Percentiles rank a stretch among this genome's conserved stretches.
Conservation (phyloP, 2,797 vertebrate species). For the Champsocephalus gunnari region DNA sequence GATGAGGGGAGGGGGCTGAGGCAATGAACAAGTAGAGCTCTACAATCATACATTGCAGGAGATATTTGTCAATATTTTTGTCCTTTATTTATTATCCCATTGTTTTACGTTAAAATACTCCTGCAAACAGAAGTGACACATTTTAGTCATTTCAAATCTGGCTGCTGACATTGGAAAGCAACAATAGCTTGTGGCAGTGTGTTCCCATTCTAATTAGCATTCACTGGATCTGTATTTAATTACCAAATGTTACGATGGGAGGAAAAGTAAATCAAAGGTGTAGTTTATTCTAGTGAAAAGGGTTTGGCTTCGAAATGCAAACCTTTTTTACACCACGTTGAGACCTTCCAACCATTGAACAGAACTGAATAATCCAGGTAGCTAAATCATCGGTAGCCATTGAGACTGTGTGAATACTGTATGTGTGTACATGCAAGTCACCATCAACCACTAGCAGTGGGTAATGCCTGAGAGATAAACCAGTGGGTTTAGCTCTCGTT, state of each 20-base stretch:
- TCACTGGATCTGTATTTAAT: slow-evolving; percentile 53
- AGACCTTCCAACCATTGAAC: slow-evolving; percentile 20
- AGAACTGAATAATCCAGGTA: slow-evolving; percentile 28
- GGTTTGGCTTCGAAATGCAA: slow-evolving; percentile 16
- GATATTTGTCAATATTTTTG: slow-evolving; percentile 73
- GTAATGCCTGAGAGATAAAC: slow-evolving; percentile 59
- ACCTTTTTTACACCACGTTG: slow-evolving; percentile 8
- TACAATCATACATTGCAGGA: slow-evolving; percentile 64
- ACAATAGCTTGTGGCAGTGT: slow-evolving; percentile 48
- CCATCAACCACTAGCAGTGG: slow-evolving; percentile 45
- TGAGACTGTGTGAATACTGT: slow-evolving; percentile 18
- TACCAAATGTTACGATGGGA: slow-evolving; percentile 37
- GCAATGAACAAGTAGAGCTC: slow-evolving; percentile 73
- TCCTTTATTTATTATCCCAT: slow-evolving; percentile 51
- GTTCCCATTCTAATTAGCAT: slow-evolving; percentile 46
- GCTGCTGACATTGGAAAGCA: slow-evolving; percentile 31
- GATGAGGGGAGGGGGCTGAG: slow-evolving; percentile 38
- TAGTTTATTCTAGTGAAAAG: slow-evolving; percentile 22
- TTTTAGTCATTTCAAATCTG: slow-evolving; percentile 47
- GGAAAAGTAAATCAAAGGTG: slow-evolving; percentile 26
- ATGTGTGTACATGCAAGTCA: slow-evolving; percentile 47
- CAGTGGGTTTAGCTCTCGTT: slow-evolving; percentile 46
- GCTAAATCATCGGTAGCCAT: slow-evolving; percentile 30
- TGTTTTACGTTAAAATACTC: slow-evolving; percentile 51
- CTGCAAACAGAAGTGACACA: slow-evolving; percentile 41